Base-by-base conservation (phyloP, 2,797 vertebrate species). In the Parauchenoglanis punctatus region DNA sequence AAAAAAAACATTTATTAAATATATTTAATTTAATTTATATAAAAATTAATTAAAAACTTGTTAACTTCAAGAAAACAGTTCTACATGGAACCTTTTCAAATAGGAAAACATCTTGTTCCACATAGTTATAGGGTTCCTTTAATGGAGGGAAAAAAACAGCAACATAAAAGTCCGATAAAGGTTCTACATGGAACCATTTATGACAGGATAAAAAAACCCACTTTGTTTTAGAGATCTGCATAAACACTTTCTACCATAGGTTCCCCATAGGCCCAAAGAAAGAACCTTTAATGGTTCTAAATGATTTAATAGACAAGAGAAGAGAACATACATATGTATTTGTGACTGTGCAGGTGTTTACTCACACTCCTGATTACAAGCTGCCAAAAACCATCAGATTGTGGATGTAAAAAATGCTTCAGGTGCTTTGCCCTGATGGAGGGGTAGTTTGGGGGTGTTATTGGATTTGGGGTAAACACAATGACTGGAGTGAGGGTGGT, bases 341-440 rank as follows among this genome's bases (percentile, higher is more conserved):
- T 31, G 52, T 31, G 17, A 4, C n/a, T 23, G 28, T 56, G 87
- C 82, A 89, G 89, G 90, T 89, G 90, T 87, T 93, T 92, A 94
- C 94, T 92, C 91, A 95, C 92, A 81, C 92, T 93, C 65, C 52
- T 86, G 92, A 91, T 95, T 93, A 95, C 90, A 92, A 93, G 93
- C 46, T 75, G 28, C 5, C 25, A 86, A 89, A 85, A 52, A 70
- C 1, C 1, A 20, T 82, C 35, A 65, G 77, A 61, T 58, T 44
- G 88, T 86, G 92, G 87, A 90, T 54, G 85, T 76, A 83, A 86
- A 78, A 93, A 90, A 92, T 91, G 90, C 91, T 92, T 95, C 93
- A 95, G 93, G 93, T 95, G 92, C 12, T 88, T 85, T 85, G 49
- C 17, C 56, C 11, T 44, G 54, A 17, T 44, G 18, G 28, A 28